Percentiles rank a stretch among this genome's conserved stretches.
Conservation (phyloP, 2,888 invertebrate species). For the Arge pagana region DNA sequence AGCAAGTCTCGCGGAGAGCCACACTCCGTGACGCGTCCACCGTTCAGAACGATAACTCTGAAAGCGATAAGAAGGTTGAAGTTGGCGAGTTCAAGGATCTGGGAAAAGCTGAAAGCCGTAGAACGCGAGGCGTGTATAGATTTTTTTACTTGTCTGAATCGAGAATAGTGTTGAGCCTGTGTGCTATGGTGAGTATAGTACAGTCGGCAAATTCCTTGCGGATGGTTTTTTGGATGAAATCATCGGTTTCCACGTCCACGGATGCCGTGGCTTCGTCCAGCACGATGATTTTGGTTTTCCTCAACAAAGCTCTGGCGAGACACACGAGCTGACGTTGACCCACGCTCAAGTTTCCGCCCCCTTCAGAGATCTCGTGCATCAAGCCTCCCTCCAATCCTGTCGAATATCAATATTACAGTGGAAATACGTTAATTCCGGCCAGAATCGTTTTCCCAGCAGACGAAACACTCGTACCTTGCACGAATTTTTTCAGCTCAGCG, state of each 20-base stretch:
- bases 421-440: no score
- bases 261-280: slow-evolving; percentile 90
- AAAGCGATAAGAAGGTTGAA: slow-evolving; percentile 30
- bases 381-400: slow-evolving; percentile 74
- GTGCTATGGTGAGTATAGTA: slow-evolving; percentile 91
- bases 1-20: slow-evolving; percentile 74
- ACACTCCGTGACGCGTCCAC: slow-evolving; percentile 77
- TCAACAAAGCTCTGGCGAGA: slow-evolving; percentile 80
- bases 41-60: slow-evolving; percentile 80
- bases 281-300: slow-evolving; percentile 84
- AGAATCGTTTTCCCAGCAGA: no score
- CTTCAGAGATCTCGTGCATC: slow-evolving; percentile 84
- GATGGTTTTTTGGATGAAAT: slow-evolving; percentile 87
- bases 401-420: slow-evolving; percentile 22
- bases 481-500: slow-evolving; percentile 86
- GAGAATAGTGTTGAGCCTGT: slow-evolving; percentile 93
- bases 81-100: no score
- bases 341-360: slow-evolving; percentile 89
- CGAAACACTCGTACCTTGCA: slow-evolving; percentile 70
- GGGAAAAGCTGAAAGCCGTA: slow-evolving; percentile 86
- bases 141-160: slow-evolving; percentile 69
- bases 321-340: slow-evolving; percentile 90
- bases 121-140: no score
- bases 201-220: slow-evolving; percentile 83
- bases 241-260: no score